Evolutionary conservation across 2,888 invertebrate genomes (phyloP).

Genomic region (Caenorhabditis imperialis): DNA sequence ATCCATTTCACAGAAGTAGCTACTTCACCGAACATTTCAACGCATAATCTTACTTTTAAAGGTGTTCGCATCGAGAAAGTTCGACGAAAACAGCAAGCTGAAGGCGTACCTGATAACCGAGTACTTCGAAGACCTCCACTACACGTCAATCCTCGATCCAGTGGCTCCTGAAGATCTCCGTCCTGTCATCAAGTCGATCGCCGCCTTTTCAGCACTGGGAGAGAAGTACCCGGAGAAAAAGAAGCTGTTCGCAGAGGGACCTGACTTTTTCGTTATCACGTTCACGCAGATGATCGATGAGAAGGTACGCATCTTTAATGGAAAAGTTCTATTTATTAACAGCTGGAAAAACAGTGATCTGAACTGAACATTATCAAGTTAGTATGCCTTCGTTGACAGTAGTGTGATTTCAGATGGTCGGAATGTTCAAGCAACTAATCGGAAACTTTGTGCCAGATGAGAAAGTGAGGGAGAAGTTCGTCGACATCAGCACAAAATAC

Average conservation of each 20-base stretch:
- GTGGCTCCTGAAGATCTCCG: conserved; percentile 20
- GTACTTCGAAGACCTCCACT: conserved; percentile 14
- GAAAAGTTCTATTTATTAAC: no score
- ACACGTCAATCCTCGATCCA: conserved; percentile 2
- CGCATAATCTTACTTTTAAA: no score
- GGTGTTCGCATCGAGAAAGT: conserved; percentile 18
- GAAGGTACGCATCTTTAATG: no score
- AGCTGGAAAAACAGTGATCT: no score
- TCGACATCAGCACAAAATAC: conserved; percentile 6
- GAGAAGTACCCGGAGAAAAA: conserved; percentile 17
- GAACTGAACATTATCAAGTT: no score
- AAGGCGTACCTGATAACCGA: conserved; percentile 29
- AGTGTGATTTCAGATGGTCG: no score
- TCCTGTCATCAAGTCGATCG: conserved; percentile 9
- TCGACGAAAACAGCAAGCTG: conserved; percentile 12
- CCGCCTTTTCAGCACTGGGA: conserved; percentile 24
- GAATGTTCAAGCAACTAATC: no score
- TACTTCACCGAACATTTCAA: no score
- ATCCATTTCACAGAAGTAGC: conserved; percentile 20
- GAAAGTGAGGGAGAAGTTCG: conserved; percentile 9
- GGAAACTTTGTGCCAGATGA: no score
- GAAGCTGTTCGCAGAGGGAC: conserved; percentile 7
- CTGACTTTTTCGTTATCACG: conserved; percentile 14
- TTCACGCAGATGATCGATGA: conserved; percentile 14
- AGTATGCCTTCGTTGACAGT: no score